Base-by-base conservation (phyloP, 2,888 invertebrate genomes). In the Hirudinaria manillensis region DNA sequence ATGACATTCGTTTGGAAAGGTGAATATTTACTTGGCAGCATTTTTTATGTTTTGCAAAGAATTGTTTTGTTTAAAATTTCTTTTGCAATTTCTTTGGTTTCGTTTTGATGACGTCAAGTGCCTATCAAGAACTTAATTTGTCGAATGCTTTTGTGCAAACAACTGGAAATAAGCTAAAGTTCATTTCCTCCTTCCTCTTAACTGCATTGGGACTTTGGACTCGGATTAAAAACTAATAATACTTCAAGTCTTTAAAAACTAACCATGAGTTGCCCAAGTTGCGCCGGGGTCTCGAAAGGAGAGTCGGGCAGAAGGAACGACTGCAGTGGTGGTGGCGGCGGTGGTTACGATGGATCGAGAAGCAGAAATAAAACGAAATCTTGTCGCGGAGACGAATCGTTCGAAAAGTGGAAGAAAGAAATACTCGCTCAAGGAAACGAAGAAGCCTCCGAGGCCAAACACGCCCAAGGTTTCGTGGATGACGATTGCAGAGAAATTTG, bases 321-420 rank as follows among this genome's bases (percentile, higher is more conserved):
- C 0, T 61, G 65, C 32, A 29, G 72, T 13, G 36, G 55, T 72
- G 53, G 29, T 21, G 6, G 6, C 10, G 27, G 6, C 4, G 29
- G 13, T 27, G 29, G 65, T n/a, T n/a, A 65, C n/a, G 29, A 34
- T 7, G 36, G 27, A 3, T 53, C 51, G 65, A 65, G 65, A 1
- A n/a, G 29, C 7, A 61, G 61, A 27, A 27, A 27, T n/a, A 61
- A 61, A 61, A 4, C 24, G 29, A 61, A 61, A 61, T 29, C 61
- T 1, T 73, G 73, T 24, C 32, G 73, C 24, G 73, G 73, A 0
- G 38, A 55, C 16, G 73, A 73, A 3, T 73, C 73, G 1, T 73
- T 73, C 24, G 32, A 73, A 29, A 56, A 56, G 38, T 73, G 73
- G 73, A 73, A 73, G 65, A 73, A 61, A 24, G 73, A 73, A 36